phyloP scores from a whole-genome alignment of 2,797 vertebrate species.

The Sebastes taczanowskii region DNA sequence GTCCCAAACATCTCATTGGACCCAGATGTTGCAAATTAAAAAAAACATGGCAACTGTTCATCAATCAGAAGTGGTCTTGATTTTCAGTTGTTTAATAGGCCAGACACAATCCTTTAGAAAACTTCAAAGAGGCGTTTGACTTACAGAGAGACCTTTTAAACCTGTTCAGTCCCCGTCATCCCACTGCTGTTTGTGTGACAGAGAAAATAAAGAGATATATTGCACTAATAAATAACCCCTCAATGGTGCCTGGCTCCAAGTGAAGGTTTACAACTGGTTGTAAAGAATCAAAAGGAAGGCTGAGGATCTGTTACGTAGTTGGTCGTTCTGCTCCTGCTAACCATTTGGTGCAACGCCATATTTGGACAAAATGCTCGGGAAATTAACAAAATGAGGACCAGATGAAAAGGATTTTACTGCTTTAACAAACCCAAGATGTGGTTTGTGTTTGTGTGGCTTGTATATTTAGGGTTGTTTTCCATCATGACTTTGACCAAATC shows the following conservation, averaged over 20 bases:
- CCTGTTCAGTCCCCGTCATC: slow-evolving; percentile 79
- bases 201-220: slow-evolving; percentile 76
- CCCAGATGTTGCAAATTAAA: slow-evolving; percentile 51
- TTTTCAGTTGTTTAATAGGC: slow-evolving; percentile 88
- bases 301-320: slow-evolving; percentile 18
- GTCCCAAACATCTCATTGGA: not conserved
- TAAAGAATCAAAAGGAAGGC: slow-evolving; percentile 66
- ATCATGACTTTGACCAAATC: not conserved
- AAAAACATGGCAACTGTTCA: slow-evolving; percentile 84
- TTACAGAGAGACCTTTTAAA: slow-evolving; percentile 72
- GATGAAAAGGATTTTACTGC: not conserved
- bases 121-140: slow-evolving; percentile 91
- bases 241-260: slow-evolving; percentile 78
- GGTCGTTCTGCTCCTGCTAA: slow-evolving; percentile 2
- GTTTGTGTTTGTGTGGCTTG: not conserved
- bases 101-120: slow-evolving; percentile 88
- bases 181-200: slow-evolving; percentile 90
- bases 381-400: slow-evolving; percentile 5
- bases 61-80: slow-evolving; percentile 87
- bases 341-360: slow-evolving; percentile 54
- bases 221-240: slow-evolving; percentile 90
- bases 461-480: not conserved
- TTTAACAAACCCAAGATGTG: not conserved
- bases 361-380: slow-evolving; percentile 20
- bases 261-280: slow-evolving; percentile 72